Evolutionary conservation across 2,888 invertebrate genomes (phyloP).

Genomic region (Gymnocheta viridis): DNA sequence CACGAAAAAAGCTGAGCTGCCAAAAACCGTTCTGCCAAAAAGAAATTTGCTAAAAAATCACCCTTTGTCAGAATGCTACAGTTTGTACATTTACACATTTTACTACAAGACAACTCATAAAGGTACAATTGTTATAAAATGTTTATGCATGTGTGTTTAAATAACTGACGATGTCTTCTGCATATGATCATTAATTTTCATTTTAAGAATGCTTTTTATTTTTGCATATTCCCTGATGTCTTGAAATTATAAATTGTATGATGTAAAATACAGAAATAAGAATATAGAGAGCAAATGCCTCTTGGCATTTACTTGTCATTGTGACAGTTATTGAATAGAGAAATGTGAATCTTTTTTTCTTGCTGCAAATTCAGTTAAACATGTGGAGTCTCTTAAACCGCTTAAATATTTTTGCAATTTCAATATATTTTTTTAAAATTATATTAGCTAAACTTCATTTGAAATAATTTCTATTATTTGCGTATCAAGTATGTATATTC

Average conservation of each 20-base stretch:
- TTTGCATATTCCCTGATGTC: conserved; percentile 34
- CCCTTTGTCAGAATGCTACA: too few relatives aligned
- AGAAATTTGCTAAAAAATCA: too few relatives aligned
- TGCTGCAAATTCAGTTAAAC: background rate
- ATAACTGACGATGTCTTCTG: conserved; percentile 56
- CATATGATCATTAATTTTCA: conserved; percentile 67
- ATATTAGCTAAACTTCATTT: too few relatives aligned
- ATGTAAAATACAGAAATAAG: background rate
- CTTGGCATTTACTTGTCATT: conserved; percentile 63
- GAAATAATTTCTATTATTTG: too few relatives aligned
- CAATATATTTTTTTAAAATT: too few relatives aligned
- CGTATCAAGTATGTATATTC: too few relatives aligned
- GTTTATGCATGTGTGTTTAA: background rate
- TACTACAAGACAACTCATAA: conserved; percentile 58
- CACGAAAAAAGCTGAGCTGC: too few relatives aligned
- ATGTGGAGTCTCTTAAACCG: too few relatives aligned
- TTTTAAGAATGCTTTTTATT: conserved; percentile 45
- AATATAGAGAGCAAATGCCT: conserved; percentile 31
- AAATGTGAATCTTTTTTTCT: background rate
- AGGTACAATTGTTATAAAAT: conserved; percentile 65
- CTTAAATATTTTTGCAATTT: background rate
- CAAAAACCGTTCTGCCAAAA: too few relatives aligned
- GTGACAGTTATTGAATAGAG: conserved; percentile 65
- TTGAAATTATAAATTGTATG: conserved; percentile 40
- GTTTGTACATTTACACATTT: conserved; percentile 9